Evolutionary conservation across 2,113 vertebrate species (phyloP).

Genomic region (Atractosteus spatula): DNA sequence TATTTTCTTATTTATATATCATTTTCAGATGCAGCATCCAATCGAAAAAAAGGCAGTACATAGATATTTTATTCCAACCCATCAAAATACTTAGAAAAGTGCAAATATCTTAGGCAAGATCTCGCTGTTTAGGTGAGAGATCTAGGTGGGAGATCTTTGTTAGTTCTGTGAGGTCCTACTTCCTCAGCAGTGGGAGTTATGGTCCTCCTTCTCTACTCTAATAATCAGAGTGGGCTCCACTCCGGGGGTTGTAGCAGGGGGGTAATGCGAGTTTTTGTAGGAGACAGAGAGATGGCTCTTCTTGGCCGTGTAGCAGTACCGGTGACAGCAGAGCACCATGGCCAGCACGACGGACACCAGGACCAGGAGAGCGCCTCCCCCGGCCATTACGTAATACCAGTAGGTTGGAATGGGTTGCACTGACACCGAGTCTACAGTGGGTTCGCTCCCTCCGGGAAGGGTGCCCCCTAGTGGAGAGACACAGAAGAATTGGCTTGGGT

Average conservation of each 20-base stretch:
- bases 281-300: constrained; percentile 96
- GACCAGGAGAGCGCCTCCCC: constrained; percentile 89
- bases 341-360: constrained; percentile 85
- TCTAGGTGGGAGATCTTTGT: not conserved
- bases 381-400: constrained; percentile 98
- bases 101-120: not conserved
- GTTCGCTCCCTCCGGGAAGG: constrained; percentile 88
- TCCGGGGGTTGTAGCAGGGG: constrained; percentile 68
- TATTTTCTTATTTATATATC: not conserved
- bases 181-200: constrained; percentile 77
- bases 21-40: constrained; percentile 20
- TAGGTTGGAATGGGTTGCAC: constrained; percentile 90
- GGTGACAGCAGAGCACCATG: constrained; percentile 92
- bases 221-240: constrained; percentile 91
- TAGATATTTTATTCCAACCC: not conserved
- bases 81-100: not conserved
- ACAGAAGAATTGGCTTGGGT: constrained; percentile 88
- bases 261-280: constrained; percentile 93
- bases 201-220: constrained; percentile 88
- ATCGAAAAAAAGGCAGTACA: constrained; percentile 9
- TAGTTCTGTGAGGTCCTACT: not conserved
- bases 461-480: constrained; percentile 97
- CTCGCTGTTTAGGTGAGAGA: not conserved
- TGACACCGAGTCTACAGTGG: constrained; percentile 97
- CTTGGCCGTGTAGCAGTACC: constrained; percentile 92